Evolutionary conservation across 1,140 invertebrate genomes (phyloP), one percentile per base, ranked within the genome.

Genomic region (Diorhabda sublineata): DNA sequence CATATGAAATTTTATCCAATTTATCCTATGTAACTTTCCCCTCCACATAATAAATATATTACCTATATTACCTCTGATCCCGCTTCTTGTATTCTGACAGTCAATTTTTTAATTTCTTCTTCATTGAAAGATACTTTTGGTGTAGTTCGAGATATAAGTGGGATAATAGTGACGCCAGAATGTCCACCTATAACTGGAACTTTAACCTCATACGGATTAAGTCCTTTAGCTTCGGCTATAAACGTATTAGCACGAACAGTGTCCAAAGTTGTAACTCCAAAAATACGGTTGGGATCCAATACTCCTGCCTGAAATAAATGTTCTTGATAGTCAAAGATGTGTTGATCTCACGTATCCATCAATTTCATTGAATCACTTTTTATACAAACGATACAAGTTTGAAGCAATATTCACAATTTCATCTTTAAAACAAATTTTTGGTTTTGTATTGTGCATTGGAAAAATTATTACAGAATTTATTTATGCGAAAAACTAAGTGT

Each of bases 131-230:
- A 82, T 3, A 90, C 87, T 3, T 86, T 82, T 2, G 97, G 98
- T 67, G 89, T 89, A 72, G 90, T 88, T 44, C 72, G 96, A 42
- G 96, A 98, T 59, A 99, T 90, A 42, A 99, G 77, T 2, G 98
- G 98, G 76, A 99, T 92, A 81, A 99, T 99, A 69, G 98, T 99
- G 64, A 97, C 91, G 66, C 98, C 98, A 59, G 97, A 94, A 84
- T 99, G 98, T n/a, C 98, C 98, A 68, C 98, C 98, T 81, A 99
- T 94, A 2, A 99, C 97, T 42, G 98, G 97, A 41, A 97, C 88
- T 75, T 89, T 89, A 1, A 97, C 91, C 67, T 90, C 86, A 72
- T 87, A 84, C 5, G 96, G 93, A 82, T 97, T 90, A 45, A 97
- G 82, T 47, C 90, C 87, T 81, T 92, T 89, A 69, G 88, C 87